Base-by-base conservation (phyloP, 2,113 vertebrate species). In the Cettia cetti region DNA sequence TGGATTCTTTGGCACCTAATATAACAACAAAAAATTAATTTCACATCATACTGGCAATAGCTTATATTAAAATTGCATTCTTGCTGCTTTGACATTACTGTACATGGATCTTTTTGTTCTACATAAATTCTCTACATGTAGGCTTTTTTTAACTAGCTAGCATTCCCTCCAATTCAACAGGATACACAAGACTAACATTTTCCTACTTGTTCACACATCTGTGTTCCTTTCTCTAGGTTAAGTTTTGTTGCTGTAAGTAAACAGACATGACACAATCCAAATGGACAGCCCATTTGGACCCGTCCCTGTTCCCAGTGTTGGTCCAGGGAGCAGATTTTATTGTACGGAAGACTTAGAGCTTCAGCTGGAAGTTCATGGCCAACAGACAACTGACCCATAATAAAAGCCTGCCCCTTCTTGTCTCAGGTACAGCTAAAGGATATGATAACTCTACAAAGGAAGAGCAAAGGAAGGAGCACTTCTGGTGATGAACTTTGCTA, bases 1-100 rank as follows among this genome's bases (percentile, higher is more conserved):
- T 94, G 50, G 71, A 93, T 95, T 94, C 90, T 92, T 87, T 96
- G 97, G 93, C 93, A 97, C 87, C 63, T 95, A 90, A 94, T 88
- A 61, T 42, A 94, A 93, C 56, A 97, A 97, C 83, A 89, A 92
- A 87, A 91, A 69, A 92, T 47, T 87, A 78, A 96, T 93, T 94
- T 94, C 95, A 86, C 60, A 93, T 96, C 75, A 90, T 56, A 93
- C 57, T 94, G 50, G 83, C 57, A 95, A 92, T 27, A 89, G 84
- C n/a, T 90, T 90, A 68, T 39, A 89, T 87, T 96, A 76, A 93
- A 96, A 94, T 72, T 74, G 52, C 69, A 86, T 95, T 97, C 59
- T 91, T 82, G 61, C 81, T 93, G 49, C 65, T 95, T 90, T 94
- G 61, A 95, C 44, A 5, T 97, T 88, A 93, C 47, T 82, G 83